phyloP scores from a whole-genome alignment of 2,797 vertebrate genomes.

The Enteromius thamalakanensis region DNA sequence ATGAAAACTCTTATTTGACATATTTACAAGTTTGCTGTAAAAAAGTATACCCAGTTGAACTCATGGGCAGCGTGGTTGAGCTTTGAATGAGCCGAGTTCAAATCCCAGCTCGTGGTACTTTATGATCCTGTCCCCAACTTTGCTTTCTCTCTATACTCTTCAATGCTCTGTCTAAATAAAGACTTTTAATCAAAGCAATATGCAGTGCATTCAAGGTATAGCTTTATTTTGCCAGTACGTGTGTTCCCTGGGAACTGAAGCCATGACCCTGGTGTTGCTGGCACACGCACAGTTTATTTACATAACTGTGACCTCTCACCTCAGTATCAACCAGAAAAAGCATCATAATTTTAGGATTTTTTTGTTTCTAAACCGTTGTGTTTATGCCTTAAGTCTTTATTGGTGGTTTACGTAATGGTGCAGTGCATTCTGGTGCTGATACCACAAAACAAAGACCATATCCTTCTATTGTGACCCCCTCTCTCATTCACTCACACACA shows the following conservation, averaged over 20 bases:
- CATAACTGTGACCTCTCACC: conserved; percentile 15
- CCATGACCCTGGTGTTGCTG: conserved; percentile 19
- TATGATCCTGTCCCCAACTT: background rate
- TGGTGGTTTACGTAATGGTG: conserved; percentile 21
- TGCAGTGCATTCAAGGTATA: conserved; percentile 5
- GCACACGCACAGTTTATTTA: conserved; percentile 30
- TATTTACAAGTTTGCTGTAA: background rate
- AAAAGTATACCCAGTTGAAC: background rate
- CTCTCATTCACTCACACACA: background rate
- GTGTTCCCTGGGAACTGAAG: conserved; percentile 15
- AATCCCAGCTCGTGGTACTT: background rate
- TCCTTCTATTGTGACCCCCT: conserved; percentile 70
- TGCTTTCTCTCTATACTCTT: background rate
- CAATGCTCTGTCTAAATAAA: background rate
- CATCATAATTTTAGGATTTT: conserved; percentile 5
- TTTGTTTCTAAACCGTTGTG: conserved; percentile 38
- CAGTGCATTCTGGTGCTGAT: conserved; percentile 49
- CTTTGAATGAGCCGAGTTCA: conserved; percentile 7
- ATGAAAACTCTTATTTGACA: background rate
- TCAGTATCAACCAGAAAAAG: conserved; percentile 25
- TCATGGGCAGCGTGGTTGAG: background rate
- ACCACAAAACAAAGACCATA: conserved; percentile 77
- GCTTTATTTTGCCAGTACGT: background rate
- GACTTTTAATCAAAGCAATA: conserved; percentile 11
- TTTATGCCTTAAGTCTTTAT: background rate